Base-by-base conservation (phyloP, 2,113 vertebrate species). In the Tyto alba region DNA sequence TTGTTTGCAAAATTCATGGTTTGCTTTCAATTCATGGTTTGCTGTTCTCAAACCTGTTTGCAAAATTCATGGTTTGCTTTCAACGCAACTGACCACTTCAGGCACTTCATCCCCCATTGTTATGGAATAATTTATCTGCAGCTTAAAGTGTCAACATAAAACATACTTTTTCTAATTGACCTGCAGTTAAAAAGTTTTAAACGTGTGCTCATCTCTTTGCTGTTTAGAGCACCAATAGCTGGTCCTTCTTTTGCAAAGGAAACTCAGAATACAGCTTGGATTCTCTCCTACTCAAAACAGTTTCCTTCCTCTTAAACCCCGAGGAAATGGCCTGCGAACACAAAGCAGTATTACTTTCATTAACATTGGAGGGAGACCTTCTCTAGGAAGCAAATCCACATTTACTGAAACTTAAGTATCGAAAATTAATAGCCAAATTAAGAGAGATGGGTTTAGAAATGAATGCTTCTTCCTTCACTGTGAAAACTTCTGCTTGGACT, bases 281-380 rank as follows among this genome's bases (percentile, higher is more conserved):
- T 78, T 78, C 64, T 50, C 73, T 59, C 38, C 85, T 74, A 2
- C 73, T 92, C 52, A 18, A 10, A 85, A 15, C 2, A 23, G 66
- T 19, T 97, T 97, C 93, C 94, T 97, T 94, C 95, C 96, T 74
- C 83, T 69, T 17, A 73, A 63, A 17, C 13, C 45, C 83, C 0
- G 3, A 47, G 89, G 91, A 90, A 93, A 83, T 1, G 11, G 59
- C 13, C 41, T 57, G 38, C 0, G 3, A 77, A 74, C 27, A 85
- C 62, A 40, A 62, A 50, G 57, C 71, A 64, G 40, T 6, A 14
- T 25, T 29, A 36, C 30, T 40, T 34, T 57, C 62, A 45, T 75
- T 50, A 72, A 19, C 43, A 11, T 3, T 0, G 5, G 6, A 73
- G 59, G 16, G 23, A 88, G 14, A 72, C 38, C 92, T 91, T 40